Base-by-base conservation (phyloP, 1,140 invertebrate genomes). In the Drosophila auraria region DNA sequence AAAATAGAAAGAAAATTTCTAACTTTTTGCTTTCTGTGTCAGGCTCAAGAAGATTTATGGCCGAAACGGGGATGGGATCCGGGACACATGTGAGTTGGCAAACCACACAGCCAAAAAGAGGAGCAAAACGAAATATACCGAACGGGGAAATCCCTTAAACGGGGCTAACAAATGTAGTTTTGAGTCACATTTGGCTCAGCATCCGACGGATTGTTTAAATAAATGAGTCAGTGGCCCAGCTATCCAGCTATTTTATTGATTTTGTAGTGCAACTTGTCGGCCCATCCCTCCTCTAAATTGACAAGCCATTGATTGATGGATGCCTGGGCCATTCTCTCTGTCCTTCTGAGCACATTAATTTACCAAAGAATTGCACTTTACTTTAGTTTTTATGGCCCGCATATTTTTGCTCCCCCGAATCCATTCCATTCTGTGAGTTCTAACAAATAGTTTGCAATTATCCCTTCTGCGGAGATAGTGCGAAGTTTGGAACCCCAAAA, bases 31-130 rank as follows among this genome's bases (percentile, higher is more conserved):
- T 63, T 75, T 80, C 76, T 79, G 76, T 80, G 78, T 66, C 77
- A 80, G 60, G n/a, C 59, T 53, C 38, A 65, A 61, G 40, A 87
- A 84, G 78, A 90, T 90, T 89, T 89, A 90, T 90, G 82, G 66
- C 73, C 78, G 45, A 81, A 71, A 63, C 51, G 38, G 54, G 75
- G 44, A 61, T 23, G 64, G 63, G 65, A 63, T 25, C 27, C 30
- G 14, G 27, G 30, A 45, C 73, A 89, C 83, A 83, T 84, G 73
- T 78, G 84, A 66, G 53, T 42, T 44, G 25, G 54, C 38, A 42
- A 63, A 51, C 70, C 64, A 51, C 65, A 68, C 14, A 20, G 30
- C n/a, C 38, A 23, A 62, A 78, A 57, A 33, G 57, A 33, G 45
- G 11, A 15, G n/a, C 5, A 30, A 9, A 53, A 11, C 33, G 9